A percentile compares a stretch with the other conserved stretches of the same genome.
phyloP scores from a whole-genome alignment of 2,888 invertebrate species.

The Oscheius onirici region DNA sequence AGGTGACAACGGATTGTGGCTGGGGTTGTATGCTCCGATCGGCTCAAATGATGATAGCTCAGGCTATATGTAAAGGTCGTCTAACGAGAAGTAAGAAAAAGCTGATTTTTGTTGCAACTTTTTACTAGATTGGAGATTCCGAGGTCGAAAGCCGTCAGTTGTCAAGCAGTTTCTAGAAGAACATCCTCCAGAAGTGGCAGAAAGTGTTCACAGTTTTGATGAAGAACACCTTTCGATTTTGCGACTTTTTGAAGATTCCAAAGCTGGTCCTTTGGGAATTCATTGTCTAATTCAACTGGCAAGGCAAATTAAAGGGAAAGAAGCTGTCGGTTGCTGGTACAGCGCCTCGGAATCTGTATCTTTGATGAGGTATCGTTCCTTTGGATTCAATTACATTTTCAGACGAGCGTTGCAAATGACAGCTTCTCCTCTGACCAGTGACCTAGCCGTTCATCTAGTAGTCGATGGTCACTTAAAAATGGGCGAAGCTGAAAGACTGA shows the following conservation, averaged over 20 bases:
- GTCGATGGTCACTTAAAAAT: constrained; percentile 55
- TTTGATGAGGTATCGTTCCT: constrained; percentile 41
- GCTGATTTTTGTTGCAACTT: neutral
- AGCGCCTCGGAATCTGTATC: constrained; percentile 59
- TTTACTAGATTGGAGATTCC: constrained; percentile 37
- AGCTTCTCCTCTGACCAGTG: constrained; percentile 45
- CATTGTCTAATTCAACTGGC: constrained; percentile 54
- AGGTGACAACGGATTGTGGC: constrained; percentile 88
- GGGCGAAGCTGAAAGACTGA: constrained; percentile 45
- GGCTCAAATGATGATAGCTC: constrained; percentile 91
- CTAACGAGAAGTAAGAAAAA: constrained; percentile 80
- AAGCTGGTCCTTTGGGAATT: constrained; percentile 50
- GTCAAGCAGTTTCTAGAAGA: neutral
- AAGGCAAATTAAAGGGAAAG: constrained; percentile 35
- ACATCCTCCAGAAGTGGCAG: neutral
- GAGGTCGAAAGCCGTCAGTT: constrained; percentile 34
- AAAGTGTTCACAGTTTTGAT: constrained; percentile 12
- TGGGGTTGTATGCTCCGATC: constrained; percentile 91
- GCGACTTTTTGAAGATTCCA: constrained; percentile 57
- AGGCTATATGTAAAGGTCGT: constrained; percentile 85
- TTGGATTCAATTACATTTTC: constrained; percentile 17
- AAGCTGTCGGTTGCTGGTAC: constrained; percentile 61
- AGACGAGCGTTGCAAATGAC: constrained; percentile 54
- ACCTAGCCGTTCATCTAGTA: constrained; percentile 47
- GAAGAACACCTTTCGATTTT: constrained; percentile 48